A percentile compares a stretch with the other conserved stretches of the same genome.
Conservation (phyloP, 2,113 vertebrate species). For the Carassius gibelio region DNA sequence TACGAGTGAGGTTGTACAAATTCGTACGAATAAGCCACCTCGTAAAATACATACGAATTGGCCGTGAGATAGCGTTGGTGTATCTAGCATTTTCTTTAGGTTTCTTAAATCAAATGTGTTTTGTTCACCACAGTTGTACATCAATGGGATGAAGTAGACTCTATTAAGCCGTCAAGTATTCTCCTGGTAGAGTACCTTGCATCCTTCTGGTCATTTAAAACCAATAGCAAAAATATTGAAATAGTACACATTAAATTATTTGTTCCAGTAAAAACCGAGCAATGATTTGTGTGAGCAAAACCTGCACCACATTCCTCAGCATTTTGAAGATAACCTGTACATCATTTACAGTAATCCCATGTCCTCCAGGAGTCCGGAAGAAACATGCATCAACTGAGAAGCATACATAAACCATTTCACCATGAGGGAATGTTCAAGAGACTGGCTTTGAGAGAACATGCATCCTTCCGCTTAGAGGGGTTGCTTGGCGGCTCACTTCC, state of each 20-base stretch:
- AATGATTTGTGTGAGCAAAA: constrained; percentile 30
- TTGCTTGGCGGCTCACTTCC: constrained; percentile 5
- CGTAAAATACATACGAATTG: too few relatives aligned
- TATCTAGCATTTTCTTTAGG: background rate
- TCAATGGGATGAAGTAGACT: background rate
- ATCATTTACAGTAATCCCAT: constrained; percentile 45
- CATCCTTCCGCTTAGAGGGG: constrained; percentile 56
- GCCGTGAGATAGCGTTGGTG: too few relatives aligned
- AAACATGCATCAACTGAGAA: constrained; percentile 27
- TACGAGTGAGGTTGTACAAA: too few relatives aligned
- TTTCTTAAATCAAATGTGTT: background rate
- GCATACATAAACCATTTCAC: constrained; percentile 44
- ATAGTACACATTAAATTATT: background rate
- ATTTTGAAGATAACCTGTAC: constrained; percentile 30
- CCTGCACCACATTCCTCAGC: constrained; percentile 5
- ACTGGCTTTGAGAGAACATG: constrained; percentile 53
- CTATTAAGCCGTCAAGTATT: background rate
- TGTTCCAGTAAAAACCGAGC: constrained; percentile 16
- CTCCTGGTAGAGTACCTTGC: background rate
- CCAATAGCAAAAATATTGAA: background rate
- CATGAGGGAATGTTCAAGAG: constrained; percentile 28
- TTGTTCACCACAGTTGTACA: background rate
- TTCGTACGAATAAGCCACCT: too few relatives aligned
- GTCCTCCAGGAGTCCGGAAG: constrained; percentile 40
- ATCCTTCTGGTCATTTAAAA: background rate